Base-by-base conservation (phyloP, 2,113 vertebrate species). In the Caracal caracal region DNA sequence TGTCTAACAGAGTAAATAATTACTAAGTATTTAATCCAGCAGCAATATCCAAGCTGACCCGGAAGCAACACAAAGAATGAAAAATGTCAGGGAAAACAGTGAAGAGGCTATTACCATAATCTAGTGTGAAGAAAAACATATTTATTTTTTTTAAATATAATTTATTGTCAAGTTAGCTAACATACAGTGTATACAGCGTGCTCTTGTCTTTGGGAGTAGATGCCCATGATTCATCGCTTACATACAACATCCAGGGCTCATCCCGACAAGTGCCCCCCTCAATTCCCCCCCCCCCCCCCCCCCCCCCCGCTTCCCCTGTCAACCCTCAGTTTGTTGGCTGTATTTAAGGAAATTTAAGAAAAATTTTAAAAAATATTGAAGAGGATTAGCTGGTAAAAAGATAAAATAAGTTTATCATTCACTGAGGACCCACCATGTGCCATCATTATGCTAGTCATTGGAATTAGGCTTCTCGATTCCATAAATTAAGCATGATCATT, bases 11-110 rank as follows among this genome's bases (percentile, higher is more conserved):
- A 78, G 81, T 61, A 86, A 90, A 94, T 59, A 94, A 75, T 26
- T 20, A 75, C 15, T 47, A 81, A 79, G 90, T 95, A 97, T 91
- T 91, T 96, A 89, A 94, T 91, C 71, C 95, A 61, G 47, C 2
- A 63, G 66, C 30, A 94, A 63, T 80, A 90, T 90, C 53, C 75
- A 91, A 95, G 16, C 70, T 95, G 30, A 93, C 17, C 70, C 88
- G 47, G 53, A 96, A 81, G 66, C 53, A 93, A 63, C 71, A 80
- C n/a, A 92, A 28, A 16, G 20, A 92, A 40, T 37, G 28, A 88
- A 94, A 84, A 94, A 56, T 20, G 43, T 70, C 35, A 84, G 53
- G 16, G 71, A 95, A 97, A 85, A 86, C 5, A 73, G 28, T 22
- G 49, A 85, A 88, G 43, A 89, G 28, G 73, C 35, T 84, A 76